A percentile compares a stretch with the other conserved stretches of the same genome.
Conservation (phyloP, 2,113 vertebrate species). For the Tauraco erythrolophus region DNA sequence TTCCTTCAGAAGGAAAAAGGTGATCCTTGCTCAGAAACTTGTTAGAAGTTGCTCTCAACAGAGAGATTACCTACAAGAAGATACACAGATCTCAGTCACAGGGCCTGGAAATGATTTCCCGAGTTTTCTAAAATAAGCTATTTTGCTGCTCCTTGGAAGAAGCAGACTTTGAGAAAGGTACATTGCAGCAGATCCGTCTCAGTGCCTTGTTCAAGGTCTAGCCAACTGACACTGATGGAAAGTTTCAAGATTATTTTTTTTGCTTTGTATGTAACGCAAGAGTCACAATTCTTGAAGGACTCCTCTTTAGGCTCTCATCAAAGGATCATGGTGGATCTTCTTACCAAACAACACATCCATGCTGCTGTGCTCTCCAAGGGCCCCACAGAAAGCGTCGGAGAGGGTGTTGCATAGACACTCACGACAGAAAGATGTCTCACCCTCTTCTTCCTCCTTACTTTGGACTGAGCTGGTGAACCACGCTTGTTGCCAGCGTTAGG, state of each 20-base stretch:
- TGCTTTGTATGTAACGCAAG: neutral
- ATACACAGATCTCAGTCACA: neutral
- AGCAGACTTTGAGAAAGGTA: neutral
- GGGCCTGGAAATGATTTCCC: neutral
- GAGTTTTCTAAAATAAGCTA: neutral
- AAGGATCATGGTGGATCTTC: neutral
- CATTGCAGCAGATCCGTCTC: neutral
- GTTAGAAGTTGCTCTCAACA: neutral
- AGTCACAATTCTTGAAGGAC: neutral
- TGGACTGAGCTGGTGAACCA: neutral
- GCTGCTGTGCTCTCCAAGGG: neutral
- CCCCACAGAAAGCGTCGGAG: neutral
- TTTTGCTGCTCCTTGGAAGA: neutral
- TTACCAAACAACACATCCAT: neutral
- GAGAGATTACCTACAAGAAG: neutral
- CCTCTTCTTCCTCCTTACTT: neutral
- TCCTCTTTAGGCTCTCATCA: neutral
- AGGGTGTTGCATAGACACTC: neutral
- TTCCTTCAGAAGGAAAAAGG: neutral
- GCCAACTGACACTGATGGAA: neutral
- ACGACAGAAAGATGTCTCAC: accelerated
- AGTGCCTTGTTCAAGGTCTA: neutral
- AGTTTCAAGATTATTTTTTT: neutral
- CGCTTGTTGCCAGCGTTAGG: neutral
- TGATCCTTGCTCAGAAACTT: neutral